Conservation (phyloP, 1,140 invertebrate species). For the Atta colombica region DNA sequence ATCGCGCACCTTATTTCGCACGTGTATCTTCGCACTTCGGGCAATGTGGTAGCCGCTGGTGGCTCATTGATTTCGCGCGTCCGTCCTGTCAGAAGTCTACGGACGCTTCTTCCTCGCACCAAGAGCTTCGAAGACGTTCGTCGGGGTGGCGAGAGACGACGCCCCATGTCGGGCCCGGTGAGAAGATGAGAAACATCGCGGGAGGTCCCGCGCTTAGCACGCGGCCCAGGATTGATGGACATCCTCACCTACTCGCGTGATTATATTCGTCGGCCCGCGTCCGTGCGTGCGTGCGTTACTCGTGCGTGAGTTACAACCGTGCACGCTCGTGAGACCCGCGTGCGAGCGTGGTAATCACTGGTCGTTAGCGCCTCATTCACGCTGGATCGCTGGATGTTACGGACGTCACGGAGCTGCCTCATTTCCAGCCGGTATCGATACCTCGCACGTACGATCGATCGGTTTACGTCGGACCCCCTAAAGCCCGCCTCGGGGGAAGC, state of each 20-base stretch:
- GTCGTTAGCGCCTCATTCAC: constrained; percentile 84
- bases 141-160: constrained; percentile 54
- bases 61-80: constrained; percentile 62
- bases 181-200: constrained; percentile 84
- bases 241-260: constrained; percentile 75
- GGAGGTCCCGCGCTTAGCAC: constrained; percentile 79
- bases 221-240: constrained; percentile 82
- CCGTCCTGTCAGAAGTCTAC: constrained; percentile 48
- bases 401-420: constrained; percentile 70
- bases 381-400: constrained; percentile 73
- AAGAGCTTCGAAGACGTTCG: constrained; percentile 7
- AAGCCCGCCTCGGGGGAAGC: constrained; percentile 23
- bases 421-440: constrained; percentile 74
- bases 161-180: constrained; percentile 70
- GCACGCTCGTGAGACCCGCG: constrained; percentile 18
- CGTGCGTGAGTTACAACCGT: not conserved
- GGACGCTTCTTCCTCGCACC: constrained; percentile 44
- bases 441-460: constrained; percentile 56
- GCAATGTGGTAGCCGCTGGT: constrained; percentile 54
- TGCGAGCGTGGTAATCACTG: constrained; percentile 75
- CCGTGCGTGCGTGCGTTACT: constrained; percentile 17
- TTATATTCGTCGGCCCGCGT: constrained; percentile 69
- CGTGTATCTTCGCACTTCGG: constrained; percentile 34
- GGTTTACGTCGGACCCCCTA: constrained; percentile 46
- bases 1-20: constrained; percentile 36